Conservation (phyloP, 2,113 vertebrate species). For the Epinephelus cyanopodus region DNA sequence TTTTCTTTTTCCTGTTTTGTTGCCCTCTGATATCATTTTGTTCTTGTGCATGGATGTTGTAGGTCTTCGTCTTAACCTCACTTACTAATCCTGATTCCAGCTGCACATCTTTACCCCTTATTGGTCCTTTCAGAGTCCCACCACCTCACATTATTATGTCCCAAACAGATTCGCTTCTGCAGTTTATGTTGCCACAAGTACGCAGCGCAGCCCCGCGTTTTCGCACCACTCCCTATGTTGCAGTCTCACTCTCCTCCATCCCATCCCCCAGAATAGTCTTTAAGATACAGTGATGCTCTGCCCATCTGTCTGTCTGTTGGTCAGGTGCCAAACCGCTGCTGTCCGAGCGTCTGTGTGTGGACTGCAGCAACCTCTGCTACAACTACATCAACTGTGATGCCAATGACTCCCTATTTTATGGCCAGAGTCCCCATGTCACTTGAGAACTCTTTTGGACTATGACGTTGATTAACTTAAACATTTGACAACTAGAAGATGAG, state of each 20-base stretch:
- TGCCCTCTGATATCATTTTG: constrained; percentile 8
- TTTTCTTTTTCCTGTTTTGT: constrained; percentile 47
- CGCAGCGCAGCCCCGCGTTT: background rate
- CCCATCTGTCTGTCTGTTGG: constrained; percentile 59
- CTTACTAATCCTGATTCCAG: constrained; percentile 46
- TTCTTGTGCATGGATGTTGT: constrained; percentile 50
- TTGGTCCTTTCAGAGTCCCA: constrained; percentile 26
- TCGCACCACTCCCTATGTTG: constrained; percentile 25
- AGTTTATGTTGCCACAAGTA: background rate
- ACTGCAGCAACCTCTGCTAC: constrained; percentile 66
- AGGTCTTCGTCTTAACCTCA: constrained; percentile 30
- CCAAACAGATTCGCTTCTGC: constrained; percentile 7
- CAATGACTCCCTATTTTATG: constrained; percentile 85
- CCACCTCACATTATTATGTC: background rate
- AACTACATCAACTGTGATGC: constrained; percentile 76
- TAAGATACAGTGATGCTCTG: constrained; percentile 25
- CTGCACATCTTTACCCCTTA: background rate
- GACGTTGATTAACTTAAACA: constrained; percentile 68
- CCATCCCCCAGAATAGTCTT: constrained; percentile 12
- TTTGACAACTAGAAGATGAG: constrained; percentile 67
- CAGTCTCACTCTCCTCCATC: constrained; percentile 24
- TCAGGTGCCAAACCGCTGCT: constrained; percentile 66
- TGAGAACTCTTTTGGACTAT: constrained; percentile 72
- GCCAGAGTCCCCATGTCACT: constrained; percentile 82
- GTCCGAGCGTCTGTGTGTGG: constrained; percentile 43